Evolutionary conservation across 2,113 vertebrate genomes (phyloP).

Genomic region (Carassius gibelio): DNA sequence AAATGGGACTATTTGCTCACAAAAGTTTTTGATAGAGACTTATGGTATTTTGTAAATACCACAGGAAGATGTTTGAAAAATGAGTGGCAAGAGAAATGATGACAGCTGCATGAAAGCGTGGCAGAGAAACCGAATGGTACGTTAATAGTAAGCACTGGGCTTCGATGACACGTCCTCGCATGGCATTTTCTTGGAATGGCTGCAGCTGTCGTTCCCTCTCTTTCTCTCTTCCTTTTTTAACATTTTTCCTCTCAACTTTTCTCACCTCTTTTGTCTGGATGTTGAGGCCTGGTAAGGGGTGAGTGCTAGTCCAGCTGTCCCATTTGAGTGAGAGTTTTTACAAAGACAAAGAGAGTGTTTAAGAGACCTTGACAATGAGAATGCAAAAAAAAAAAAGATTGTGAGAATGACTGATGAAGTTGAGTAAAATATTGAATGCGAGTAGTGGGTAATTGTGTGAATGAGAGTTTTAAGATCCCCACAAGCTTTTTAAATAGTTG

Average conservation of each 20-base stretch:
- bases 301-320: slow-evolving; percentile 67
- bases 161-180: slow-evolving; percentile 69
- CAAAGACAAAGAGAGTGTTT: slow-evolving; percentile 31
- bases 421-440: slow-evolving; percentile 27
- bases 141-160: slow-evolving; percentile 73
- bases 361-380: slow-evolving; percentile 32
- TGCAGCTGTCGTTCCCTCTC: slow-evolving; percentile 74
- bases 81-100: slow-evolving; percentile 57
- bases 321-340: slow-evolving; percentile 40
- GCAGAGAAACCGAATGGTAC: slow-evolving; percentile 65
- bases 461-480: slow-evolving; percentile 33
- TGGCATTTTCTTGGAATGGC: slow-evolving; percentile 63
- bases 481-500: slow-evolving; percentile 26
- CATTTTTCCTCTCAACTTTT: slow-evolving; percentile 35
- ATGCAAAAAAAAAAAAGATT: slow-evolving; percentile 12
- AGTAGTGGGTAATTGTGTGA: slow-evolving; percentile 8
- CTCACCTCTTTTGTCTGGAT: slow-evolving; percentile 62
- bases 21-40: neutral
- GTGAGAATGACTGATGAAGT: neutral
- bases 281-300: slow-evolving; percentile 55
- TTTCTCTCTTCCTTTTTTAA: slow-evolving; percentile 46
- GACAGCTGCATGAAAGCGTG: slow-evolving; percentile 74
- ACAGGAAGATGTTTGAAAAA: slow-evolving; percentile 51
- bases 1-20: slow-evolving; percentile 2
- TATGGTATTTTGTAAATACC: slow-evolving; percentile 42